Evolutionary conservation across 2,888 invertebrate species (phyloP).

Genomic region (Pseudanteris insignis): DNA sequence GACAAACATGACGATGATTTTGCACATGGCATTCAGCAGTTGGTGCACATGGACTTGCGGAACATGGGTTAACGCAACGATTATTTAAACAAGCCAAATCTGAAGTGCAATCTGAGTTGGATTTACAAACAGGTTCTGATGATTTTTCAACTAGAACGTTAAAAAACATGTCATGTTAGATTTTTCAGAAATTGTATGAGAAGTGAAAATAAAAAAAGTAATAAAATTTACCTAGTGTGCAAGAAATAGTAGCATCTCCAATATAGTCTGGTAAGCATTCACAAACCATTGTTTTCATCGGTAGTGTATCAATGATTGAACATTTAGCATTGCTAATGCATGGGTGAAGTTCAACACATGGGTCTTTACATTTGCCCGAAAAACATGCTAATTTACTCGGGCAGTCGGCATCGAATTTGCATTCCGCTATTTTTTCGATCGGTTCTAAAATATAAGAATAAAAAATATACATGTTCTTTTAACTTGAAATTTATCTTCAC

Average conservation of each 20-base stretch:
- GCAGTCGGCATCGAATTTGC: conserved; percentile 84
- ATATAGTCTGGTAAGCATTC: conserved; percentile 83
- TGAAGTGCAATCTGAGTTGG: conserved; percentile 77
- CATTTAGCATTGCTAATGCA: conserved; percentile 85
- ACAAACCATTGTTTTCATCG: conserved; percentile 88
- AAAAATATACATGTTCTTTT: neutral
- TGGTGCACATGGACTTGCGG: conserved; percentile 77
- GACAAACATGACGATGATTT: conserved; percentile 80
- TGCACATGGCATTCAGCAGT: conserved; percentile 80
- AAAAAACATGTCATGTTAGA: neutral
- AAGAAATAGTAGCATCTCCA: conserved; percentile 87
- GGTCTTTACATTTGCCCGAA: conserved; percentile 80
- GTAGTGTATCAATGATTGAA: conserved; percentile 84
- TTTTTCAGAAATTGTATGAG: no score
- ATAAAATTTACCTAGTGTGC: conserved; percentile 73
- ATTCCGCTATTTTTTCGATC: conserved; percentile 71
- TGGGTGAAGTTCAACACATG: conserved; percentile 79
- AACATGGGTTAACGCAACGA: conserved; percentile 81
- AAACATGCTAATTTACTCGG: conserved; percentile 87
- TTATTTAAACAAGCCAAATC: conserved; percentile 78
- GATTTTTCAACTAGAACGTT: conserved; percentile 53
- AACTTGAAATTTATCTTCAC: neutral
- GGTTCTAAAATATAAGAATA: conserved; percentile 64
- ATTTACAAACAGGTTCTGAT: conserved; percentile 73
- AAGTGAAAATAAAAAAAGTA: conserved; percentile 9